Conservation (phyloP, 2,113 vertebrate genomes). For the Dasyurus viverrinus region DNA sequence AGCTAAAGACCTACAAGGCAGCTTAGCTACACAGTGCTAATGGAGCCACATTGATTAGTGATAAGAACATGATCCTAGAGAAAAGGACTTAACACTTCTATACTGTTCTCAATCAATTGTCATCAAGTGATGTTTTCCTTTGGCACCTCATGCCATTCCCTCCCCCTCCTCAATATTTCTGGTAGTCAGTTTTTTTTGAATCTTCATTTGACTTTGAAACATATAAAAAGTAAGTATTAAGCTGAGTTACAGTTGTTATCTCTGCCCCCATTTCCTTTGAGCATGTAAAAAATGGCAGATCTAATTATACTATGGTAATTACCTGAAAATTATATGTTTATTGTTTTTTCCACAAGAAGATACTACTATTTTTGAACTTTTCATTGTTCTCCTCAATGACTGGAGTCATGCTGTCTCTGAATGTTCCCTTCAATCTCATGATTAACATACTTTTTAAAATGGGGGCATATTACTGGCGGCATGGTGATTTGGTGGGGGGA, state of each 20-base stretch:
- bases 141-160: neutral
- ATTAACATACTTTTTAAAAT: conserved; percentile 48
- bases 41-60: too few species aligned
- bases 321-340: conserved; percentile 86
- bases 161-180: neutral
- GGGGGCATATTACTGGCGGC: neutral
- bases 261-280: conserved; percentile 60
- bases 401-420: conserved; percentile 73
- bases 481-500: neutral
- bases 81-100: too few species aligned
- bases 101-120: too few species aligned
- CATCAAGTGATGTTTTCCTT: neutral
- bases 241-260: conserved; percentile 39
- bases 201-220: conserved; percentile 25
- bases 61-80: too few species aligned
- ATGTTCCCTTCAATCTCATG: conserved; percentile 46
- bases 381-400: conserved; percentile 73
- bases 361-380: conserved; percentile 81
- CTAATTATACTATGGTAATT: conserved; percentile 83
- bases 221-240: conserved; percentile 43
- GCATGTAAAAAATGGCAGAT: conserved; percentile 74
- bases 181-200: conserved; percentile 25
- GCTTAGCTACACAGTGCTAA: too few species aligned
- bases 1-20: too few species aligned
- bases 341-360: conserved; percentile 79